These are phyloP conservation scores for Plecotus auritus DNA, from an alignment of 2,113 vertebrate species.

Conservation along the genomic window DNA sequence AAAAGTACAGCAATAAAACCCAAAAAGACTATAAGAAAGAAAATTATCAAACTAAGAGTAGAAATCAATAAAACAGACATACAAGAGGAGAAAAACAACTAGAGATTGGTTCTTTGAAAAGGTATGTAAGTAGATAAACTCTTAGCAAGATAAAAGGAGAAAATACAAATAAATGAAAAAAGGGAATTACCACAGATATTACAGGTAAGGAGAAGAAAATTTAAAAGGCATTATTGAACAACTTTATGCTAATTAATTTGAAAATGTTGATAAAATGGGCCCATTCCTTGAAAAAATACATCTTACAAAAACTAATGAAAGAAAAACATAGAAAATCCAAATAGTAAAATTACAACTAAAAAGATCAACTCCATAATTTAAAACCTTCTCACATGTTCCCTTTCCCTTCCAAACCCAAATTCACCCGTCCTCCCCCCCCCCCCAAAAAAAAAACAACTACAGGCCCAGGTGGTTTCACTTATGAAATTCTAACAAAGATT, in stretches of 20 bases:
- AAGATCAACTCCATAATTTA: not conserved
- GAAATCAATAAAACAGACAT: not conserved
- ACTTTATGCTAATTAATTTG: not conserved
- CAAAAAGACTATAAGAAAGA: not conserved
- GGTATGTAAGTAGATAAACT: not conserved
- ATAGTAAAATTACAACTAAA: not conserved
- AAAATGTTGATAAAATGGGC: not conserved
- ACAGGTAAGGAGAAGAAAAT: not conserved
- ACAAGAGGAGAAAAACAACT: not conserved
- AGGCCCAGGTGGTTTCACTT: not conserved
- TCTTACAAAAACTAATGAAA: not conserved
- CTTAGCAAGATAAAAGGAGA: not conserved
- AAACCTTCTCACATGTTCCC: not conserved
- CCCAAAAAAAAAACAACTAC: not conserved
- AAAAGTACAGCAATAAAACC: not conserved
- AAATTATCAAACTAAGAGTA: conserved; percentile 22
- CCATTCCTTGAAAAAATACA: not conserved
- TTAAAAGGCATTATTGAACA: not conserved
- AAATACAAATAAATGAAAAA: not conserved
- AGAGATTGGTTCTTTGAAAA: not conserved
- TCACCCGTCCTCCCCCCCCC: not conserved
- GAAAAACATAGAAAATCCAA: not conserved
- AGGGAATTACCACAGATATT: not conserved
- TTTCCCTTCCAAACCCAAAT: not conserved
- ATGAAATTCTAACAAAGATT: conserved; percentile 11